Percentiles rank a stretch among this genome's conserved stretches.
Evolutionary conservation across 2,797 vertebrate genomes (phyloP).

Genomic region (Sylvilagus floridanus): DNA sequence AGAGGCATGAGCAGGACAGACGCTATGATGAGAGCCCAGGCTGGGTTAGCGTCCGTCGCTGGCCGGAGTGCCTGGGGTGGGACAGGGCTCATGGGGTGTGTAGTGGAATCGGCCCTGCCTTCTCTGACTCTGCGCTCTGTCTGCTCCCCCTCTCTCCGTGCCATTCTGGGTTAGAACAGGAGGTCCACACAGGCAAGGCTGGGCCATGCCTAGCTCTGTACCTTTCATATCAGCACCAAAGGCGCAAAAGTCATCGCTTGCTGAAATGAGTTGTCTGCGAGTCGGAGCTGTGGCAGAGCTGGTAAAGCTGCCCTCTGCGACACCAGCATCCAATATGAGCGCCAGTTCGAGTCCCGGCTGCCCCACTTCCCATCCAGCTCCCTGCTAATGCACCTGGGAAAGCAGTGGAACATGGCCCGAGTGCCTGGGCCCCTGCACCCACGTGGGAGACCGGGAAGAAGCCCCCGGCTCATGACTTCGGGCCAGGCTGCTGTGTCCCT

Average conservation of each 20-base stretch:
- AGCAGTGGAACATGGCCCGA: too few relatives aligned
- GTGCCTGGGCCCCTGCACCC: too few relatives aligned
- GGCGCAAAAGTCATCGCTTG: neutral
- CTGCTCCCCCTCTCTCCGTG: neutral
- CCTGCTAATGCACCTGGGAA: too few relatives aligned
- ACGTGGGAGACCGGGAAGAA: too few relatives aligned
- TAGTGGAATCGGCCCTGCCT: neutral
- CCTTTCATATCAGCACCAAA: neutral
- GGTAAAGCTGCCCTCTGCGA: too few relatives aligned
- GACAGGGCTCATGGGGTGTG: neutral
- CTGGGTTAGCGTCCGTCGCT: neutral
- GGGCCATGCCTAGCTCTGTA: accelerated
- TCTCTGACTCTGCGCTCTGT: neutral
- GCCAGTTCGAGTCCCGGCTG: too few relatives aligned
- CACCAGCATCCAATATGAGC: too few relatives aligned
- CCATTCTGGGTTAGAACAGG: neutral
- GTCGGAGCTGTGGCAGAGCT: too few relatives aligned
- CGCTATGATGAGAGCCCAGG: too few relatives aligned
- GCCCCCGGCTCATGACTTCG: too few relatives aligned
- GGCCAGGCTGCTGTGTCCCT: too few relatives aligned
- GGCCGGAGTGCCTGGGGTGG: neutral
- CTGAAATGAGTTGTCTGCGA: neutral
- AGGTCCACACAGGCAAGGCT: neutral
- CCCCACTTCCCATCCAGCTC: too few relatives aligned
- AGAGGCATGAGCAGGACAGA: neutral